phyloP scores from a whole-genome alignment of 2,888 invertebrate species.

The Hedychridium roseum region DNA sequence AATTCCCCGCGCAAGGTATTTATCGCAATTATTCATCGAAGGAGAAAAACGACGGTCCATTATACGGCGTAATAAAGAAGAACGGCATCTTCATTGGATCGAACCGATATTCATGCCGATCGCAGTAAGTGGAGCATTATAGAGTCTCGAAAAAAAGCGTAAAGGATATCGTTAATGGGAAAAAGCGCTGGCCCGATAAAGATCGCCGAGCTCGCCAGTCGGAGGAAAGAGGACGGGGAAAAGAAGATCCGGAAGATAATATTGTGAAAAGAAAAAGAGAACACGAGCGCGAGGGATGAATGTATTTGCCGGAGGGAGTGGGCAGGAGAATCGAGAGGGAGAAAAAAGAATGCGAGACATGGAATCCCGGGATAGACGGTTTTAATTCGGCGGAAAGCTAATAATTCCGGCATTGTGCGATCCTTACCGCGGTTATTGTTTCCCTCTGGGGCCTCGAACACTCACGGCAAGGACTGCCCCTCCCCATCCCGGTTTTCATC shows the following conservation, averaged over 20 bases:
- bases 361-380: constrained; percentile 41
- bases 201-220: too few species aligned
- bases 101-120: too few species aligned
- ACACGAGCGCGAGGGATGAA: constrained; percentile 2
- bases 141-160: too few species aligned
- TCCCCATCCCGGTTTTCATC: constrained; percentile 25
- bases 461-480: constrained; percentile 30
- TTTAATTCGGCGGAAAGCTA: constrained; percentile 60
- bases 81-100: too few species aligned
- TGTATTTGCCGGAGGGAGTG: constrained; percentile 10
- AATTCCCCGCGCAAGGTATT: background rate
- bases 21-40: background rate
- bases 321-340: constrained; percentile 3
- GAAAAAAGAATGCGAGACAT: constrained; percentile 24
- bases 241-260: too few species aligned
- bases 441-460: constrained; percentile 47
- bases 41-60: too few species aligned
- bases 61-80: too few species aligned
- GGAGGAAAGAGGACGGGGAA: constrained; percentile 1
- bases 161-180: too few species aligned
- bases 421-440: constrained; percentile 56
- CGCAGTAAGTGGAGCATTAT: too few species aligned
- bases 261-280: constrained; percentile 8
- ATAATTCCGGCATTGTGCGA: constrained; percentile 59
- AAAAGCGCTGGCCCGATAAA: too few species aligned